phyloP scores from a whole-genome alignment of 2,797 vertebrate species.

The Pristis pectinata region DNA sequence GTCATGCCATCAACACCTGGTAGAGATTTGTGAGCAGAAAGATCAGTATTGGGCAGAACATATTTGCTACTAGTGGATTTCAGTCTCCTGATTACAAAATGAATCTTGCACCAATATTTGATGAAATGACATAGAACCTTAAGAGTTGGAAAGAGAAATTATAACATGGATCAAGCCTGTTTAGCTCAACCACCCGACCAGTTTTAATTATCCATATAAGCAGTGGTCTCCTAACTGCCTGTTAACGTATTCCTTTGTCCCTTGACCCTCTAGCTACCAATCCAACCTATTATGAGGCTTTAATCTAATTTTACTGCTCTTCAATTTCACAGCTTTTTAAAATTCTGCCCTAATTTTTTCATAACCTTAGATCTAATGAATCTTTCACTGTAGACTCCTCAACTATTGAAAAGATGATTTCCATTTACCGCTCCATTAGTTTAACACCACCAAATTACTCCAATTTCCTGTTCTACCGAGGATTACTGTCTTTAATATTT shows the following conservation, averaged over 20 bases:
- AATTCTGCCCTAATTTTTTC: not conserved
- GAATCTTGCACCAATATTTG: not conserved
- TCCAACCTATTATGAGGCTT: not conserved
- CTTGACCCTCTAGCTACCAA: not conserved
- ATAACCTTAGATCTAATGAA: not conserved
- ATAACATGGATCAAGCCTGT: not conserved
- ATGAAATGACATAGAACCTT: not conserved
- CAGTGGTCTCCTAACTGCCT: not conserved
- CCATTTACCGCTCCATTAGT: not conserved
- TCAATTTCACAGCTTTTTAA: not conserved
- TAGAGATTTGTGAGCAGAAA: not conserved
- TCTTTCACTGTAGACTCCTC: not conserved
- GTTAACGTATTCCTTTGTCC: not conserved
- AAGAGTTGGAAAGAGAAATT: not conserved
- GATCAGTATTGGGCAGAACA: not conserved
- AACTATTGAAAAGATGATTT: not conserved
- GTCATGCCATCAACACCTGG: not conserved
- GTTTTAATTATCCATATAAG: not conserved
- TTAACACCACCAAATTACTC: not conserved
- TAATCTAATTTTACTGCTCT: not conserved
- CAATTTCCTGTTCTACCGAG: not conserved
- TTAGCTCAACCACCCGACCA: not conserved
- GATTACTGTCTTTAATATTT: not conserved
- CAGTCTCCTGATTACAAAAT: not conserved
- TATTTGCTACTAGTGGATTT: slow-evolving; percentile 38